Conservation (phyloP, 64 coral and sea anemone species). For the Montipora cactus region DNA sequence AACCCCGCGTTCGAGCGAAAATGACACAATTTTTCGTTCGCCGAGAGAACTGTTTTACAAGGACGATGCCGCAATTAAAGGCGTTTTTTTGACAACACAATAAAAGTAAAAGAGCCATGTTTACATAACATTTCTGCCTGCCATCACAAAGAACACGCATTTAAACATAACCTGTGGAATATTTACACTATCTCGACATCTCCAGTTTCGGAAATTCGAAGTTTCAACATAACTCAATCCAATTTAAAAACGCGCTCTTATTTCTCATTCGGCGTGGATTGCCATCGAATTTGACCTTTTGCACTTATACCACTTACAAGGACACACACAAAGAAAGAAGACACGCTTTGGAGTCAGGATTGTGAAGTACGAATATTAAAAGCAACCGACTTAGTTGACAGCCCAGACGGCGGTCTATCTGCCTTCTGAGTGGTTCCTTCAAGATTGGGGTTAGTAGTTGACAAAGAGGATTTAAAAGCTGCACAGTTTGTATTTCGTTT, state of each 20-base stretch:
- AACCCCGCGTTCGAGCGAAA: background rate
- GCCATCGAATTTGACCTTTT: background rate
- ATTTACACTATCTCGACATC: slow-evolving; percentile 41
- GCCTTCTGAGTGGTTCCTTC: background rate
- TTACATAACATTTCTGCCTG: slow-evolving; percentile 9
- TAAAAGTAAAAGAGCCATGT: background rate
- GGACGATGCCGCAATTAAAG: background rate
- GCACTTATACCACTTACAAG: background rate
- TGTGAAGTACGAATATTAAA: background rate
- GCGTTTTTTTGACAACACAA: background rate
- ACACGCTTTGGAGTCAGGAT: background rate
- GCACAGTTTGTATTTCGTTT: slow-evolving; percentile 7
- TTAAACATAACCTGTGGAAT: background rate
- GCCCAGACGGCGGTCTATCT: background rate
- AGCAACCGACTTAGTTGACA: slow-evolving; percentile 12
- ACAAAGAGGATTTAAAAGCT: background rate
- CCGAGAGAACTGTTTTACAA: background rate
- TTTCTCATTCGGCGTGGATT: slow-evolving; percentile 5
- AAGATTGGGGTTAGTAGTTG: background rate
- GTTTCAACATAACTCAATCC: slow-evolving; percentile 7
- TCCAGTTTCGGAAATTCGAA: slow-evolving; percentile 9
- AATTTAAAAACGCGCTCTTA: background rate
- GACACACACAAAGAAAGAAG: background rate
- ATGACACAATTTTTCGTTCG: background rate
- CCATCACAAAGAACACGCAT: background rate